Evolutionary conservation across 2,113 vertebrate genomes (phyloP), one percentile per base, ranked within the genome.

Genomic region (Lontra canadensis): DNA sequence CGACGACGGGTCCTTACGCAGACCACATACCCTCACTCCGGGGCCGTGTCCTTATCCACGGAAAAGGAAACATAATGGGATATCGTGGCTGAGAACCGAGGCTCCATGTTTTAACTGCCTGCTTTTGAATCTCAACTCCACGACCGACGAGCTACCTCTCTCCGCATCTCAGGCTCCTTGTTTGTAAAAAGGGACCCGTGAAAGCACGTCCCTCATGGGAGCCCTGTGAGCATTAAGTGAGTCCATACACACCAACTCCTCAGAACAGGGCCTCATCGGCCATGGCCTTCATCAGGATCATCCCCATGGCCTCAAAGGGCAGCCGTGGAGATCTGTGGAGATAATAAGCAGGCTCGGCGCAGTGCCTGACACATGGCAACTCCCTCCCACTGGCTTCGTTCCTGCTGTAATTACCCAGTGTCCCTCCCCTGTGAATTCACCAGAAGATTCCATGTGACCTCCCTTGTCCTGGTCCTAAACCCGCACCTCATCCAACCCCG

Each of bases 231-330:
- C 31, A 3, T 67, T n/a, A 15, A 67, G 4, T 67, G 39, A 95
- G 36, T 61, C 74, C 31, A 44, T 4, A 29, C 15, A 10, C 1
- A 7, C n/a, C 29, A 12, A 67, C n/a, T 39, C 6, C 94, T 67
- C 6, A 42, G 49, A 15, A 31, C n/a, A 59, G 42, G 7, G 17
- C 11, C 44, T 6, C 15, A 17, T 3, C 0, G 0, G 36, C 2
- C 31, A 9, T 23, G 7, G 0, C 31, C 31, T 9, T 14, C 7
- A 1, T 31, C 83, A 15, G 0, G 17, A 21, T 34, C 73, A 44
- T 31, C 69, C 26, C 0, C 1, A 17, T 13, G 9, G 29, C 61
- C 82, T 59, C 67, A 18, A 2, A 34, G 93, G 65, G 11, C 11
- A 61, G 47, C 21, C 2, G 0, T 23, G 83, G 76, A 79, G 36